Evolutionary conservation across 2,113 vertebrate species (phyloP).

Genomic region (Callorhinus ursinus): DNA sequence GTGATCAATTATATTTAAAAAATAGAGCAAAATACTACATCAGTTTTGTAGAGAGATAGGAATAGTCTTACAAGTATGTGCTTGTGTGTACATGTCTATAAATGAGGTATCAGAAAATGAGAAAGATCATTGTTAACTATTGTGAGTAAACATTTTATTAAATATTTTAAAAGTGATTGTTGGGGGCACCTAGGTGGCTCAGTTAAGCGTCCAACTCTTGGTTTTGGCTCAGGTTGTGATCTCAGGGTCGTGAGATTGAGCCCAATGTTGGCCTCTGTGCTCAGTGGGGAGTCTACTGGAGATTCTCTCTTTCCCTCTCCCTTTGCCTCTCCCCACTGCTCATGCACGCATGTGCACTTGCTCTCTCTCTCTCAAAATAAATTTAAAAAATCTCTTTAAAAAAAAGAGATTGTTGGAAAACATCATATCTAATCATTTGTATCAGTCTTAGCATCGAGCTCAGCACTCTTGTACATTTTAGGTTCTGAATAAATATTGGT

Average conservation of each 20-base stretch:
- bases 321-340: too few species aligned
- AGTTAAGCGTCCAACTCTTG: too few species aligned
- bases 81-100: not conserved
- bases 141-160: not conserved
- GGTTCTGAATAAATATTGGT: not conserved
- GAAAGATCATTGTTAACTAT: not conserved
- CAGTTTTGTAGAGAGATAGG: not conserved
- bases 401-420: not conserved
- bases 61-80: not conserved
- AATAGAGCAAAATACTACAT: not conserved
- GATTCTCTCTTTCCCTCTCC: too few species aligned
- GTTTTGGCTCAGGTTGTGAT: too few species aligned
- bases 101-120: conserved; percentile 12
- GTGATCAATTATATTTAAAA: not conserved
- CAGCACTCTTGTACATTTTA: not conserved
- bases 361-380: too few species aligned
- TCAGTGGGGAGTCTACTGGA: too few species aligned
- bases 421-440: not conserved
- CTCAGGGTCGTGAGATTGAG: too few species aligned
- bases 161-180: not conserved
- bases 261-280: too few species aligned
- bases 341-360: too few species aligned
- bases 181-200: too few species aligned
- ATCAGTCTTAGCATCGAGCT: not conserved
- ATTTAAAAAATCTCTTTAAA: too few species aligned